Conservation (phyloP, 2,888 invertebrate genomes). For the Thymelicus lineola region DNA sequence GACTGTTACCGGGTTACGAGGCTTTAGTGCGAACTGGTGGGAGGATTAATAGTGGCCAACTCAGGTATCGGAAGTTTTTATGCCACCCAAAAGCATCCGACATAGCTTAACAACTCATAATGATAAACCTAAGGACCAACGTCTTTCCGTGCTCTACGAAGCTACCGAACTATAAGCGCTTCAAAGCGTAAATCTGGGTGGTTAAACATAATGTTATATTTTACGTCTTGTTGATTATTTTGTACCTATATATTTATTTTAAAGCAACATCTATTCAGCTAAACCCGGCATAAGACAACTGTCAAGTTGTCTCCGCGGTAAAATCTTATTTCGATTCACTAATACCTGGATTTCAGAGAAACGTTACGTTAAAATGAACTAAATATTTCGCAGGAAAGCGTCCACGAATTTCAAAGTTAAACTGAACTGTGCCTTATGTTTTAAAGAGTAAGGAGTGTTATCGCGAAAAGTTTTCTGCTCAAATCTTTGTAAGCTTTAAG, state of each 20-base stretch:
- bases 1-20: too few species aligned
- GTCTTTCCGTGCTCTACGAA: too few species aligned
- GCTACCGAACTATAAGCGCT: too few species aligned
- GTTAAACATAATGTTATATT: too few species aligned
- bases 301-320: slow-evolving; percentile 30
- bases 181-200: too few species aligned
- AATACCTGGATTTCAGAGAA: slow-evolving; percentile 32
- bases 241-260: not conserved
- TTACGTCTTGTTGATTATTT: too few species aligned
- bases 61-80: too few species aligned
- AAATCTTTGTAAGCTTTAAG: slow-evolving; percentile 11
- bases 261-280: slow-evolving; percentile 7
- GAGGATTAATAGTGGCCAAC: too few species aligned
- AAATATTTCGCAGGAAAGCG: slow-evolving; percentile 15
- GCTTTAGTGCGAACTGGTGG: too few species aligned
- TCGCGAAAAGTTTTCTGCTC: not conserved
- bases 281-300: slow-evolving; percentile 25
- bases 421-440: slow-evolving; percentile 19
- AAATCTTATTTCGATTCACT: slow-evolving; percentile 33
- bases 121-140: too few species aligned
- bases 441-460: not conserved
- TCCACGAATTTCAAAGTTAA: not conserved
- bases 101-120: too few species aligned
- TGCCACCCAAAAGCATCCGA: too few species aligned
- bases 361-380: slow-evolving; percentile 36